Base-by-base conservation (phyloP, 2,888 invertebrate species). In the Tuberolachnus salignus region DNA sequence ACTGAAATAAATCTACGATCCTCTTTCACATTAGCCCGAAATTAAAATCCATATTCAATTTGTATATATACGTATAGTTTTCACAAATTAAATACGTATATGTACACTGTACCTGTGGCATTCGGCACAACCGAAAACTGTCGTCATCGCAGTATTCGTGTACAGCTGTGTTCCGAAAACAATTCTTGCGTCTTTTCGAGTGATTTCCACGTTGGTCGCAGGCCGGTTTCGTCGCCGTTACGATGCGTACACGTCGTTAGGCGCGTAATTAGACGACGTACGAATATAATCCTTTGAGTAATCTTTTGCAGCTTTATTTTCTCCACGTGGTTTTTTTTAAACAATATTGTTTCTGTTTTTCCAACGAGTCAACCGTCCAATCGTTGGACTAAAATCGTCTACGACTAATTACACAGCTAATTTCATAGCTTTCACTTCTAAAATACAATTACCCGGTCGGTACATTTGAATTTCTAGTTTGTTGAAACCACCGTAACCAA, bases 271-370 rank as follows among this genome's bases (percentile, higher is more conserved):
- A 61, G 61, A 61, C n/a, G 61, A 61, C 34, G 26, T 14, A 59
- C n/a, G n/a, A n/a, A 16, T 59, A 59, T 23, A 26, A 16, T 59
- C 13, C 14, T 59, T 59, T 59, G 26, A 26, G 23, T 59, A 59
- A 59, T 59, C 10, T 23, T 59, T 26, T 23, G 57, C 10, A 59
- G 26, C 26, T 59, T 59, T 1, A 59, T 14, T 16, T 23, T 59
- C 6, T 59, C 23, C 64, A 21, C n/a, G 42, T 64, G n/a, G n/a
- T 46, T 64, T 64, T 46, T 64, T 46, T 16, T 46, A 46, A 64
- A 46, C 21, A 64, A 64, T 46, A 64, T 64, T 64, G 66, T 66
- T 66, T 49, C 66, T 49, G n/a, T 66, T 49, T 66, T 66, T 49
- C 23, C 16, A 66, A 66, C 16, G 26, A 49, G 23, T 49, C 49